phyloP scores from a whole-genome alignment of 2,797 vertebrate species.

The Sciurus vulgaris region DNA sequence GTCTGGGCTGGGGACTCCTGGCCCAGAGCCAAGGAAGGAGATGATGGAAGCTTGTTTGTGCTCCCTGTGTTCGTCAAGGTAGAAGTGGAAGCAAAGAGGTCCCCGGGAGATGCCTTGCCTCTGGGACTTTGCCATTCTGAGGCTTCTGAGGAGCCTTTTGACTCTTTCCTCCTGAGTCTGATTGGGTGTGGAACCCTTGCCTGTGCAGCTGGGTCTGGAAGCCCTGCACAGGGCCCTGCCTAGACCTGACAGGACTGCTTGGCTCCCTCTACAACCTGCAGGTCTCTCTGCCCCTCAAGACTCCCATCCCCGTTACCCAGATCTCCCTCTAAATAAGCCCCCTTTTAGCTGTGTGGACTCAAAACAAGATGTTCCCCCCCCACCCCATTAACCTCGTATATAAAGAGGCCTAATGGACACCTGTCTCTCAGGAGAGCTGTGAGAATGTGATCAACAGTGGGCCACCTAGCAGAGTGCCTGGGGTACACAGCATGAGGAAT shows the following conservation, averaged over 20 bases:
- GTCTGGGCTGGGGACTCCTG: not conserved
- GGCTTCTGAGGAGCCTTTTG: not conserved
- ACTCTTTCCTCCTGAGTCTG: not conserved
- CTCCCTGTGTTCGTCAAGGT: not conserved
- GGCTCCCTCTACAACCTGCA: not conserved
- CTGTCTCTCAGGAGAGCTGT: not conserved
- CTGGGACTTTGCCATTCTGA: not conserved
- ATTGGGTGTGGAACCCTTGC: not conserved
- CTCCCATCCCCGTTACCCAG: not conserved
- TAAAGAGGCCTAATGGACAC: not conserved
- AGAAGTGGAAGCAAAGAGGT: not conserved
- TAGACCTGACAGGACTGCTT: not conserved
- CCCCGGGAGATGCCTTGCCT: not conserved
- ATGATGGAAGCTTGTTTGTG: not conserved
- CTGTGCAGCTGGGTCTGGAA: not conserved
- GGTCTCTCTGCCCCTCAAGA: not conserved
- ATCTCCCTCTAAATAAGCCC: not conserved
- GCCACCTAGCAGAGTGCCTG: not conserved
- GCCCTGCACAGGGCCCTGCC: not conserved
- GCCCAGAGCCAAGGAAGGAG: not conserved
- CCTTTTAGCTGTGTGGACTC: not conserved
- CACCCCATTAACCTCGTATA: not conserved
- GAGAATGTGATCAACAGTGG: not conserved
- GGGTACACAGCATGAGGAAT: no score
- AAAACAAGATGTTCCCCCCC: not conserved